Evolutionary conservation across 1,140 invertebrate genomes (phyloP), one percentile per base, ranked within the genome.

Genomic region (Epicauta chinensis): DNA sequence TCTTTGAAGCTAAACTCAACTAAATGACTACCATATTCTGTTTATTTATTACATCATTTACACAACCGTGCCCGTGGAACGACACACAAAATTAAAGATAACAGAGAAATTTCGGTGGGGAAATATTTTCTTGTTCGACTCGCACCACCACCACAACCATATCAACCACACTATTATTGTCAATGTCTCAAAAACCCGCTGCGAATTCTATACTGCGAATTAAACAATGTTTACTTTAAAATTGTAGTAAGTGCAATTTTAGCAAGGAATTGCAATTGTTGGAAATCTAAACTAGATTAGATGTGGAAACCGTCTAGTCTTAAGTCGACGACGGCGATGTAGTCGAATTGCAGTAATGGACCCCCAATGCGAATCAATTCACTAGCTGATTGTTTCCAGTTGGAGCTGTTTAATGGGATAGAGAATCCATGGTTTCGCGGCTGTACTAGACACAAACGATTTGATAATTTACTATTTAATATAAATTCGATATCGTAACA

Each of bases 311-410:
- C 23, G 23, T 23, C 23, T 23, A 59, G 53, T 51, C 49, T 56
- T 49, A 56, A 51, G 59, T 51, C 60, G 55, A 50, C 23, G 23
- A 23, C 23, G 23, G 7, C 23, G 23, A 23, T 7, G 23, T 5
- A 3, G 23, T 3, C 58, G 59, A 56, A 59, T 59, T 47, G 60
- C 48, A 64, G 65, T 68, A 68, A 68, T 68, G 66, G 65, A 68
- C 66, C 65, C 66, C 66, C 63, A 61, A 67, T 60, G 66, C 59
- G 66, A 68, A 68, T 67, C 66, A 68, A 67, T 68, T 67, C 65
- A 56, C 55, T 60, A 56, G 48, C 65, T 68, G 66, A 68, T 68
- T 68, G 66, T 65, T 67, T 68, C 60, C 65, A 65, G 62, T 51
- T 61, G 55, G 62, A 60, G 61, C 62, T 61, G 65, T 59, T 68